Evolutionary conservation across 2,797 vertebrate species (phyloP).

Genomic region (Sebastiscus albofasciatus): DNA sequence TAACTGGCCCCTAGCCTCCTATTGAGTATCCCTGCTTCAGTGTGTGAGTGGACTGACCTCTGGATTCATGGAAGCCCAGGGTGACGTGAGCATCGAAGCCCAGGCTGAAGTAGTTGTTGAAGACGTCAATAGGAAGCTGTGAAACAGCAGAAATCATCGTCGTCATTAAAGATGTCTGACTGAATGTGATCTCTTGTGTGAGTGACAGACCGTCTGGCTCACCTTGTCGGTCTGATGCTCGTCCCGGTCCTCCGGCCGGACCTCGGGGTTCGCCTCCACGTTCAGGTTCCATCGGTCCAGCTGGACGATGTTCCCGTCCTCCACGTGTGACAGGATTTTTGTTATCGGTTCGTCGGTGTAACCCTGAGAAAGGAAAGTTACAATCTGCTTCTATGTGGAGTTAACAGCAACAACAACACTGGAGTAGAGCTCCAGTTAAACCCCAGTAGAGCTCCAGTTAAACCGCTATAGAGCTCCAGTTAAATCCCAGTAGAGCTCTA

Average conservation of each 20-base stretch:
- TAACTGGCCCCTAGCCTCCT: background rate
- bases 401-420: background rate
- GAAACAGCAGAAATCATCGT: background rate
- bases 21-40: background rate
- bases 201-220: background rate
- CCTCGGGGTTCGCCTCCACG: conserved; percentile 87
- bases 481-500: no score
- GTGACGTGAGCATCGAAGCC: conserved; percentile 97
- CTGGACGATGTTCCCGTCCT: conserved; percentile 94
- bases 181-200: rapidly evolving
- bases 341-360: conserved; percentile 96
- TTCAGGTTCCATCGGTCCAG: conserved; percentile 95
- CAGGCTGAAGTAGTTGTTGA: conserved; percentile 99
- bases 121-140: conserved; percentile 94
- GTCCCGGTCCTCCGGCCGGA: conserved; percentile 82
- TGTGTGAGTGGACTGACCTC: conserved; percentile 81
- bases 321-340: conserved; percentile 95
- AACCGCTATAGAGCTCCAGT: no score
- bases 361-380: conserved; percentile 79
- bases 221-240: conserved; percentile 92
- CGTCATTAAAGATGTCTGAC: background rate
- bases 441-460: no score
- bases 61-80: conserved; percentile 94
- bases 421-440: background rate
- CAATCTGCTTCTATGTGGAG: background rate